A percentile compares a stretch with the other conserved stretches of the same genome.
phyloP scores from a whole-genome alignment of 2,113 vertebrate genomes.

The Thermophis baileyi region DNA sequence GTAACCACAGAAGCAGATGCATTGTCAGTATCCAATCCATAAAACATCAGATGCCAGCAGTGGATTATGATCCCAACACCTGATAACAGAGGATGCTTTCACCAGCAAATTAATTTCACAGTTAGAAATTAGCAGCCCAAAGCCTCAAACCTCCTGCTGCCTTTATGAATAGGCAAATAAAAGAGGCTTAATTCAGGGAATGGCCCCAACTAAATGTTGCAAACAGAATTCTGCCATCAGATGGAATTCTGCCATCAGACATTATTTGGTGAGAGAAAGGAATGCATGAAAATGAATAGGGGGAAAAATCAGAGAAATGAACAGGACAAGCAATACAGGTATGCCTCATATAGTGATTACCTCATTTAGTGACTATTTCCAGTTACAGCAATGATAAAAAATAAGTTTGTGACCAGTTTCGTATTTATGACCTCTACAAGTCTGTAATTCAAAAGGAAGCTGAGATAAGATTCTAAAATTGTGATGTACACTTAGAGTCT shows the following conservation, averaged over 20 bases:
- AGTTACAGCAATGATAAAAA: background rate
- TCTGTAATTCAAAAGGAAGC: background rate
- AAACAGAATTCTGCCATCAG: background rate
- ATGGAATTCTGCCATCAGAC: background rate
- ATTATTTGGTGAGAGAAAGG: background rate
- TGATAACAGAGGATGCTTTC: conserved; percentile 12
- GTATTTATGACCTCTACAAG: background rate
- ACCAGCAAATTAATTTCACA: background rate
- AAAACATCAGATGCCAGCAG: conserved; percentile 29
- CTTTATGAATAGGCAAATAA: background rate
- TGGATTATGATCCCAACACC: conserved; percentile 29
- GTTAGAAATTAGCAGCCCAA: background rate
- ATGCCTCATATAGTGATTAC: background rate
- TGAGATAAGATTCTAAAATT: background rate
- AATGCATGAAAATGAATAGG: background rate
- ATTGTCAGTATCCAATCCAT: conserved; percentile 27
- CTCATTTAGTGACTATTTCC: background rate
- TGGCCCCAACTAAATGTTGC: background rate
- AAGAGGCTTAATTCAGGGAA: background rate
- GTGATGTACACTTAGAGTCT: background rate
- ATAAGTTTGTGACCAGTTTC: background rate
- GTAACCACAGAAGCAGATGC: conserved; percentile 31
- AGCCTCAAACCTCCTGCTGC: background rate
- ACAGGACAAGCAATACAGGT: background rate
- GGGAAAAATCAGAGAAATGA: background rate